Evolutionary conservation across 2,888 invertebrate species (phyloP), one percentile per base, ranked within the genome.

Genomic region (Ectropis crepuscularia): DNA sequence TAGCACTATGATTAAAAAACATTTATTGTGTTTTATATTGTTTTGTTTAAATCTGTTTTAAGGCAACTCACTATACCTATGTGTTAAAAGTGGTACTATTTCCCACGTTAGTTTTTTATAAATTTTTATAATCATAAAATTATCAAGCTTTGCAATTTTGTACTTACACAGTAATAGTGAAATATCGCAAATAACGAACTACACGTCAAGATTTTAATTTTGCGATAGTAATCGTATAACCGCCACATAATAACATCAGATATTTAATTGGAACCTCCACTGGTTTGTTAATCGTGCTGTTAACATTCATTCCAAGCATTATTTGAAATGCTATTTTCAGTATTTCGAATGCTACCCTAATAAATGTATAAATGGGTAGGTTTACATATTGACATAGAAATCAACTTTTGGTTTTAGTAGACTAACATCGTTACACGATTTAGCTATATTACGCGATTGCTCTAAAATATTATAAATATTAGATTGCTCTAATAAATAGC

Each of bases 271-370:
- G 85, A 88, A 82, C 78, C 77, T 76, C 84, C 83, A 88, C 86
- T 87, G 88, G 89, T 90, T 89, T 88, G 87, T 88, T 87, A 87
- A 87, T 86, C 83, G 80, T 79, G 81, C 85, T 82, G 82, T 88
- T 86, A 84, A 63, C 11, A 54, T 49, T 59, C 50, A 58, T 83
- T 80, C 81, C 74, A 77, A 79, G 16, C 16, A 28, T 81, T 79
- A 81, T 79, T 78, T 74, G 75, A 76, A 80, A 79, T 28, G 16
- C 16, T 28, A 28, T 28, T 28, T 28, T 28, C 16, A 28, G 16
- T 78, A 72, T 72, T 72, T 74, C 74, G 71, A 76, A 80, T 74
- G 78, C 16, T 28, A 4, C 16, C 16, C 16, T 28, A 4, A 28
- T 28, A 28, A 28, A 28, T 4, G 1, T 28, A 28, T 28, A 28